These are phyloP conservation scores for Strix aluco DNA, from an alignment of 2,113 vertebrate species.

Conservation along the genomic window DNA sequence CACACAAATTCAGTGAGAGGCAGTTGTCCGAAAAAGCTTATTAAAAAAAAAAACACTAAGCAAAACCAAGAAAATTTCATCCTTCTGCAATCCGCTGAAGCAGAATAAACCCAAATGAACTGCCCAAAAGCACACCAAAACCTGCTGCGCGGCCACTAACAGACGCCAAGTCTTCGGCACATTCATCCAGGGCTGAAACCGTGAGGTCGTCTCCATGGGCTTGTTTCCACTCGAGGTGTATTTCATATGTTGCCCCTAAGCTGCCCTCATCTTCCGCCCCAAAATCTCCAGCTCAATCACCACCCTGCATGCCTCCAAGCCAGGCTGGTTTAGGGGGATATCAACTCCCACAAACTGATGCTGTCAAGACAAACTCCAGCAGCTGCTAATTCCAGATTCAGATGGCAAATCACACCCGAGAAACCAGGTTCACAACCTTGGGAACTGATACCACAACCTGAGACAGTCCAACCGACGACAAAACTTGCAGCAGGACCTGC, in stretches of 20 bases:
- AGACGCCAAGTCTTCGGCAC: background rate
- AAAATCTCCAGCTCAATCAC: background rate
- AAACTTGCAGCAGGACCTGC: background rate
- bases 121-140: background rate
- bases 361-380: background rate
- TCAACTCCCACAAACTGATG: background rate
- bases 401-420: background rate
- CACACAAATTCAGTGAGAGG: accelerated
- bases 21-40: background rate
- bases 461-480: background rate
- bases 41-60: background rate
- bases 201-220: accelerated
- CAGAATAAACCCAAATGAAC: accelerated
- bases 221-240: background rate
- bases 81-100: background rate
- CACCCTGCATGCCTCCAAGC: background rate
- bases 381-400: background rate
- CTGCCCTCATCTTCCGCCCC: background rate
- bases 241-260: accelerated
- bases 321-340: background rate
- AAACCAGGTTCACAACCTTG: background rate
- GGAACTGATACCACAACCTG: background rate
- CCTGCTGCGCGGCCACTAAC: background rate
- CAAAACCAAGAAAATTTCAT: background rate
- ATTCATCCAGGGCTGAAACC: accelerated